Base-by-base conservation (phyloP, 1,140 invertebrate genomes). In the Lerema accius region DNA sequence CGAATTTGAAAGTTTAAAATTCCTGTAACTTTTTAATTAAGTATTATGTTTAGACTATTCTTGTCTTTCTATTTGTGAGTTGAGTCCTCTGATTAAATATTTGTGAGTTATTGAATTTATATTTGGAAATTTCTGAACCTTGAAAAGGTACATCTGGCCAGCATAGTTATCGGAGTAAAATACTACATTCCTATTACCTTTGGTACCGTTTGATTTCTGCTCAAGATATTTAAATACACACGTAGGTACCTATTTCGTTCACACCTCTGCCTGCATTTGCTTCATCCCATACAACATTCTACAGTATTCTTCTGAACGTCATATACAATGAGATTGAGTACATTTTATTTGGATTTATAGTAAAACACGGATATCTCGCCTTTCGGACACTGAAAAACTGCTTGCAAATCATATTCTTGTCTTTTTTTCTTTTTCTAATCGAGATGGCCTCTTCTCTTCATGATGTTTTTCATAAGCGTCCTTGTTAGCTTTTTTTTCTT, bases 381-480 rank as follows among this genome's bases (percentile, higher is more conserved):
- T 71, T 71, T 69, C 0, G 72, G 72, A 26, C 60, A 71, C 11
- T 70, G 69, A 23, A 76, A 68, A 1, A 72, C 70, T 1, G 70
- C 73, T 51, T 72, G 69, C 9, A 73, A 40, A 46, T 76, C 69
- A 60, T 67, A 17, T 67, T 65, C 23, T 68, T 70, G 9, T 61
- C 59, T 17, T 74, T 74, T 45, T 74, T 68, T 23, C 19, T 23
- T 23, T 23, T 23, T 23, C 19, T n/a, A n/a, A n/a, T n/a, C n/a
- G n/a, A n/a, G n/a, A n/a, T n/a, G n/a, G n/a, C n/a, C n/a, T n/a
- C n/a, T n/a, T n/a, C n/a, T n/a, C n/a, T n/a, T n/a, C n/a, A n/a
- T n/a, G n/a, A n/a, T n/a, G n/a, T n/a, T n/a, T n/a, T n/a, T n/a
- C n/a, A n/a, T n/a, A n/a, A n/a, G n/a, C n/a, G n/a, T n/a, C n/a